Conservation (phyloP, 2,113 vertebrate species). For the Callaeas wilsoni region DNA sequence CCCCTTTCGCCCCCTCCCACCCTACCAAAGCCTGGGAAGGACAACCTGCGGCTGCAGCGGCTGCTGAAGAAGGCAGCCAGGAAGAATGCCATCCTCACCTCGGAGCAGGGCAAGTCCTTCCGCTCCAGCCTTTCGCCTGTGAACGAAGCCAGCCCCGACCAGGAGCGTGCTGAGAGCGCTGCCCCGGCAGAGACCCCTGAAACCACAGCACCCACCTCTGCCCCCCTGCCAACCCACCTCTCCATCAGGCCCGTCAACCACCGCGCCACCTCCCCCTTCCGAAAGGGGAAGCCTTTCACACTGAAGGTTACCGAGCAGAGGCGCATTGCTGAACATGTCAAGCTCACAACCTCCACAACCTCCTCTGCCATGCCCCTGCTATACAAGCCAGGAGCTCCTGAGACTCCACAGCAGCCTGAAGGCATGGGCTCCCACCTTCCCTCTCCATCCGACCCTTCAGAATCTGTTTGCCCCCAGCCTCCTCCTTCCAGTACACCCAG, state of each 20-base stretch:
- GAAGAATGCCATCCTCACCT: conserved; percentile 68
- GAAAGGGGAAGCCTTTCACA: conserved; percentile 52
- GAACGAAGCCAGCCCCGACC: conserved; percentile 85
- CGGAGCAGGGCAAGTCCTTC: conserved; percentile 68
- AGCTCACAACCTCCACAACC: not conserved
- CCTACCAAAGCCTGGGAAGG: conserved; percentile 86
- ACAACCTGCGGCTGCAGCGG: conserved; percentile 84
- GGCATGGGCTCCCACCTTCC: not conserved
- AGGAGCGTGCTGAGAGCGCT: conserved; percentile 71
- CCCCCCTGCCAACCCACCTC: not conserved
- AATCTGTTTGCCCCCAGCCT: not conserved
- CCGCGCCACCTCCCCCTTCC: conserved; percentile 67
- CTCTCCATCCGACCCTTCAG: fast-evolving
- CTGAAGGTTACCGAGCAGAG: conserved; percentile 48
- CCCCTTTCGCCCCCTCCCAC: conserved; percentile 81
- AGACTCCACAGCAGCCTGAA: not conserved
- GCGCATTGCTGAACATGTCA: conserved; percentile 53
- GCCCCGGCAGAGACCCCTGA: conserved; percentile 55
- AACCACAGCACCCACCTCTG: not conserved
- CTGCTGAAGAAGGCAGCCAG: conserved; percentile 83
- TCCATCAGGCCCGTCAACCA: conserved; percentile 43
- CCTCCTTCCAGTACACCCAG: not conserved
- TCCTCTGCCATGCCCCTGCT: not conserved
- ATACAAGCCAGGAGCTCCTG: not conserved
- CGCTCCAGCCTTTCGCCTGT: conserved; percentile 87